Evolutionary conservation across 1,140 invertebrate genomes (phyloP).

Genomic region (Lethocerus indicus): DNA sequence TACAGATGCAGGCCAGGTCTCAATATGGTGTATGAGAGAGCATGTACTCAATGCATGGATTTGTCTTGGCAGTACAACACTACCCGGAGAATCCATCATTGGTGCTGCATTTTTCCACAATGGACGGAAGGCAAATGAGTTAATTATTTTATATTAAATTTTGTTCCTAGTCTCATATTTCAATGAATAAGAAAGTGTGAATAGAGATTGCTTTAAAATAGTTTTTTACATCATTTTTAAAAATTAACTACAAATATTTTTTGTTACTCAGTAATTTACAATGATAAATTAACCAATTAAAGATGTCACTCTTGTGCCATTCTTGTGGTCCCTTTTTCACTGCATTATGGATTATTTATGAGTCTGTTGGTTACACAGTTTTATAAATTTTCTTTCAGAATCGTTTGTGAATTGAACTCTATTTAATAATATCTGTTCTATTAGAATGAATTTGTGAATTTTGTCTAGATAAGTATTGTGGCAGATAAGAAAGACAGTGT

Average conservation of each 20-base stretch:
- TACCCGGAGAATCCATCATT: conserved; percentile 63
- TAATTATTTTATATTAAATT: conserved; percentile 7
- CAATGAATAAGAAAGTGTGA: too few species aligned
- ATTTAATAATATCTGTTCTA: neutral
- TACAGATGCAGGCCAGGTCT: conserved; percentile 53
- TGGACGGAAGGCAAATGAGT: conserved; percentile 45
- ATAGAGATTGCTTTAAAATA: too few species aligned
- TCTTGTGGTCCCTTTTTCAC: neutral
- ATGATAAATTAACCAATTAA: too few species aligned
- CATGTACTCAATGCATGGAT: conserved; percentile 64
- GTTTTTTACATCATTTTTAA: too few species aligned
- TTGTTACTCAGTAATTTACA: neutral
- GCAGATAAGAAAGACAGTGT: conserved; percentile 64
- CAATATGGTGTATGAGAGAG: conserved; percentile 60
- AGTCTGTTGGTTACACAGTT: neutral
- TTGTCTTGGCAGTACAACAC: conserved; percentile 23
- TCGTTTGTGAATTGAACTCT: neutral
- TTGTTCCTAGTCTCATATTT: neutral
- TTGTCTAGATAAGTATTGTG: conserved; percentile 32
- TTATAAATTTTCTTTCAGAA: neutral
- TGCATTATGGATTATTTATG: neutral
- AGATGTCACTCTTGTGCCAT: too few species aligned
- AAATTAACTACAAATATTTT: too few species aligned
- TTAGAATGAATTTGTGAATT: neutral
- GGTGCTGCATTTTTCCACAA: conserved; percentile 69